A percentile compares a stretch with the other conserved stretches of the same genome.
These are phyloP conservation scores for Podotricha telesiphe DNA, from an alignment of 2,888 invertebrate genomes.

Conservation along the genomic window DNA sequence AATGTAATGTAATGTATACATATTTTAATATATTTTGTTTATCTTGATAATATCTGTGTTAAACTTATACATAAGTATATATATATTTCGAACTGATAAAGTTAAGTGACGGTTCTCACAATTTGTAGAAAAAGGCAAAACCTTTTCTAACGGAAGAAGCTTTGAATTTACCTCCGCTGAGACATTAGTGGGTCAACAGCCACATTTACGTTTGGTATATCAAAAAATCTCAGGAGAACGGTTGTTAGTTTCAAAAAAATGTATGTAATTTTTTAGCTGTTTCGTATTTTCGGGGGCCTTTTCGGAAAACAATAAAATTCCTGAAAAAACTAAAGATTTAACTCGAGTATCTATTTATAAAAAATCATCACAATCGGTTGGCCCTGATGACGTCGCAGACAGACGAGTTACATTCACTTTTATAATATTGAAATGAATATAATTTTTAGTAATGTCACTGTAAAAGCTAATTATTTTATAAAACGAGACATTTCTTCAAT, in stretches of 20 bases:
- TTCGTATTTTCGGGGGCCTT: not conserved
- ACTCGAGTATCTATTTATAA: no score
- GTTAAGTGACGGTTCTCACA: not conserved
- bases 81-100: not conserved
- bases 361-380: no score
- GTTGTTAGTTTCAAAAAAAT: slow-evolving; percentile 15
- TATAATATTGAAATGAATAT: no score
- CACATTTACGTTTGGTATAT: slow-evolving; percentile 19
- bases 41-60: not conserved
- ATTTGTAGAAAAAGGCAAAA: slow-evolving; percentile 8
- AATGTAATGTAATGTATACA: no score
- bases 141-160: slow-evolving; percentile 20
- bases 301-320: no score
- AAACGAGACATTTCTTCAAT: no score
- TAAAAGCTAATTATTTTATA: no score
- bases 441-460: no score
- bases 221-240: slow-evolving; percentile 4
- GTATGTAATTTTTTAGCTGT: not conserved
- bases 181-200: slow-evolving; percentile 14
- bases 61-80: not conserved
- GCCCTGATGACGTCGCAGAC: no score
- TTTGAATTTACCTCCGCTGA: slow-evolving; percentile 14
- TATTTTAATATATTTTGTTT: not conserved
- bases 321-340: no score
- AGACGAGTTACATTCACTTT: no score